These are phyloP conservation scores for Helobdella robusta DNA, from an alignment of 2,888 invertebrate genomes.

Conservation along the genomic window DNA sequence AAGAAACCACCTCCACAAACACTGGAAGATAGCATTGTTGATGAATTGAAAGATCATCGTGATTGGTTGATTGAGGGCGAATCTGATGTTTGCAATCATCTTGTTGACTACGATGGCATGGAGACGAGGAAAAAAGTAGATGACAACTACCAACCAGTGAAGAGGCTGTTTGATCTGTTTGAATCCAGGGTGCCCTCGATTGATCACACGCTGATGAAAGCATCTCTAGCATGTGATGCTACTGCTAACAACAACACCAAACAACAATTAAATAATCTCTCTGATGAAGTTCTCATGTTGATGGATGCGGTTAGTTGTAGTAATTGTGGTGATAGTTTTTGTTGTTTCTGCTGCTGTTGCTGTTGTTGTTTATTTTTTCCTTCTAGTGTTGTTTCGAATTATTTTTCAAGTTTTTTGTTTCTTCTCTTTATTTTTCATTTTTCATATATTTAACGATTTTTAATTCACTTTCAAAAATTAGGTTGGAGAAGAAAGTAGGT, in stretches of 20 bases:
- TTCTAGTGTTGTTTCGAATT: background rate
- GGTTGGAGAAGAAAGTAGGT: slow-evolving; percentile 11
- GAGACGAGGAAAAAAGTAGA: background rate
- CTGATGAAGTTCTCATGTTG: slow-evolving; percentile 5
- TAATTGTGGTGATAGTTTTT: background rate
- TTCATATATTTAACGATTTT: background rate
- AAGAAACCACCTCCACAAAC: background rate
- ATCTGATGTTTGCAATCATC: too few relatives aligned
- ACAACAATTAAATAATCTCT: slow-evolving; percentile 5
- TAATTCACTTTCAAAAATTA: too few relatives aligned
- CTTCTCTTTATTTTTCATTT: background rate
- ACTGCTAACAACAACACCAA: background rate
- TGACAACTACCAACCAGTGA: background rate
- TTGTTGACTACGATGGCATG: background rate
- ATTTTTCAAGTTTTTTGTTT: background rate
- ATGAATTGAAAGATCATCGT: slow-evolving; percentile 9
- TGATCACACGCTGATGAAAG: slow-evolving; percentile 15
- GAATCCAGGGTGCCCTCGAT: slow-evolving; percentile 13
- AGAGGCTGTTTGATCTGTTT: slow-evolving; percentile 10
- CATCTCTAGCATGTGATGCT: background rate
- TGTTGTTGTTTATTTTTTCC: slow-evolving; percentile 5
- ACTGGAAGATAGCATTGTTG: background rate
- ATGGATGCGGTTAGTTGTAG: slow-evolving; percentile 6
- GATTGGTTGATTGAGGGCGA: slow-evolving; percentile 21
- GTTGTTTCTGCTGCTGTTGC: background rate